A percentile compares a stretch with the other conserved stretches of the same genome.
Evolutionary conservation across 2,113 vertebrate species (phyloP).

Genomic region (Serinus canaria): DNA sequence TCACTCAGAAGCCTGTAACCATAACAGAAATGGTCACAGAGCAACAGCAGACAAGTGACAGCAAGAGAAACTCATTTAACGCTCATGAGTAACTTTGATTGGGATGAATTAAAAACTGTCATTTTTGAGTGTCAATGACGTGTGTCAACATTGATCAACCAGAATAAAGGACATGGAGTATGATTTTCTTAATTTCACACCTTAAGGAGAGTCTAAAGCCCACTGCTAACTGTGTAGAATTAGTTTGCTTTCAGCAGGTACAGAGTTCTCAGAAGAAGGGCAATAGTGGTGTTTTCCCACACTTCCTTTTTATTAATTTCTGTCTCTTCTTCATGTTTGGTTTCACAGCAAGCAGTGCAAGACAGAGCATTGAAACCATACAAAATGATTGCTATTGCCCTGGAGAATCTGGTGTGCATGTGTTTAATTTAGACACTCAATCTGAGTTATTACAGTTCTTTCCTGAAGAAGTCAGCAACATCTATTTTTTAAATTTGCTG

Average conservation of each 20-base stretch:
- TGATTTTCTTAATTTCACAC: not conserved
- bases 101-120: not conserved
- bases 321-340: not conserved
- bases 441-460: not conserved
- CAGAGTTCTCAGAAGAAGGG: not conserved
- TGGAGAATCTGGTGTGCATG: not conserved
- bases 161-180: not conserved
- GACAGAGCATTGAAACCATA: not conserved
- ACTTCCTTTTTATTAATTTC: not conserved
- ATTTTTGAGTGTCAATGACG: not conserved
- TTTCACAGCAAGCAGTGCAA: not conserved
- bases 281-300: not conserved
- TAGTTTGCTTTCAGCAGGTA: not conserved
- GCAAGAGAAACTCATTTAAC: not conserved
- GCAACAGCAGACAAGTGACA: not conserved
- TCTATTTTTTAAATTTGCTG: not conserved
- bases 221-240: not conserved
- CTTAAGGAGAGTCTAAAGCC: not conserved
- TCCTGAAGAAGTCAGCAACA: not conserved
- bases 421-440: not conserved
- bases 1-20: rapidly evolving
- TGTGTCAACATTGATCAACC: not conserved
- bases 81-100: not conserved
- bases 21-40: rapidly evolving
- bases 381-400: not conserved